phyloP scores from a whole-genome alignment of 2,113 vertebrate species.

The Calidris pugnax region DNA sequence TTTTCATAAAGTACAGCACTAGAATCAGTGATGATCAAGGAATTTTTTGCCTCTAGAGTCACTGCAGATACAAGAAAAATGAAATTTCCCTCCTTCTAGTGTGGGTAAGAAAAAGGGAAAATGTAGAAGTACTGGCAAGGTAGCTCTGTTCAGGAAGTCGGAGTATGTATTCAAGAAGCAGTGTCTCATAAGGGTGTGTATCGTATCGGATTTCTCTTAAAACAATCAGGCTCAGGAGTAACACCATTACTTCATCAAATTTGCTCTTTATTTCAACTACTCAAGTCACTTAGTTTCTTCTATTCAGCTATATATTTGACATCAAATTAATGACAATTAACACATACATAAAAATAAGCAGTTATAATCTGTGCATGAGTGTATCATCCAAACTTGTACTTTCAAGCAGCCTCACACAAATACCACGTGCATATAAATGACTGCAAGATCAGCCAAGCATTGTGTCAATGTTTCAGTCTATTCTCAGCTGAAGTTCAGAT shows the following conservation, averaged over 20 bases:
- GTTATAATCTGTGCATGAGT: not conserved
- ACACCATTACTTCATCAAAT: not conserved
- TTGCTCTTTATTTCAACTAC: not conserved
- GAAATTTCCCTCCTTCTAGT: not conserved
- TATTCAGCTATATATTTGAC: not conserved
- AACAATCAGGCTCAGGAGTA: not conserved
- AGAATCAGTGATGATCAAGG: slow-evolving; percentile 46
- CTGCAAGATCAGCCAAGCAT: not conserved
- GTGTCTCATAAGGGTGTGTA: not conserved
- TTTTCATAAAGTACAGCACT: slow-evolving; percentile 46
- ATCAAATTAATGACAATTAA: not conserved
- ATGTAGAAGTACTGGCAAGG: slow-evolving; percentile 40
- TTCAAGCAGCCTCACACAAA: not conserved
- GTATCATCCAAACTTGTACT: not conserved
- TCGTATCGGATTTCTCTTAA: not conserved
- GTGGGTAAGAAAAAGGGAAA: slow-evolving; percentile 3
- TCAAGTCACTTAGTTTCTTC: not conserved
- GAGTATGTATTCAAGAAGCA: slow-evolving; percentile 1
- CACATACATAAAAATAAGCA: not conserved
- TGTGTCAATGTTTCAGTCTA: not conserved
- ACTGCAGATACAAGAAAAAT: slow-evolving; percentile 20
- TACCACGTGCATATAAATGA: not conserved
- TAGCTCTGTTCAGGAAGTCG: not conserved
- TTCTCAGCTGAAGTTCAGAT: not conserved
- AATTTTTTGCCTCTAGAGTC: slow-evolving; percentile 61